phyloP scores from a whole-genome alignment of 2,113 vertebrate genomes.

The Herpetotheres cachinnans region DNA sequence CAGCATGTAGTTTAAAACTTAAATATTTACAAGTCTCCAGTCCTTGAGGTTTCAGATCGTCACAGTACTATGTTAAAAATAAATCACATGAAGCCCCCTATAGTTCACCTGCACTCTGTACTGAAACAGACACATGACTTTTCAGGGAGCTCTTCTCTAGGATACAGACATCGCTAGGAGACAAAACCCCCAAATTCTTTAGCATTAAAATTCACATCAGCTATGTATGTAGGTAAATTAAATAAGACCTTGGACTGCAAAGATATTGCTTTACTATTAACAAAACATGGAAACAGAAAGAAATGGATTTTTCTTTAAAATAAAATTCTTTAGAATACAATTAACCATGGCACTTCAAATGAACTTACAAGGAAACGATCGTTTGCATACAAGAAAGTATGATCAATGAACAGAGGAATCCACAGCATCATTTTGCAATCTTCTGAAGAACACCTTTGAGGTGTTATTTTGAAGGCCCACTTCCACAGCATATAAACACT shows the following conservation, averaged over 20 bases:
- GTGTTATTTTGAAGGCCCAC: background rate
- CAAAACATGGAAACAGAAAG: background rate
- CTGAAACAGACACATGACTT: background rate
- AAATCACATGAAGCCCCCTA: background rate
- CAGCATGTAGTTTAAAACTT: background rate
- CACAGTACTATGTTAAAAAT: background rate
- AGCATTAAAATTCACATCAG: background rate
- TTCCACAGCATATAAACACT: background rate
- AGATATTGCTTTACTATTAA: background rate
- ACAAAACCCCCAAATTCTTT: background rate
- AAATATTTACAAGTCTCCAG: background rate
- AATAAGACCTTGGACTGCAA: background rate
- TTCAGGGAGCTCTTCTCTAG: background rate
- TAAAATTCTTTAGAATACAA: background rate
- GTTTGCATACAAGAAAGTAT: background rate
- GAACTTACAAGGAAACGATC: background rate
- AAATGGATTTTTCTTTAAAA: background rate
- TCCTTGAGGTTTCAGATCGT: background rate
- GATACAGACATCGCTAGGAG: fast-evolving
- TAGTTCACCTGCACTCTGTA: background rate
- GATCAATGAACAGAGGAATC: background rate
- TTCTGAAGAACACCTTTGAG: background rate
- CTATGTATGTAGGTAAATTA: background rate
- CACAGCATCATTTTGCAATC: background rate
- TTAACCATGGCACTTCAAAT: background rate